These are phyloP conservation scores for Oophaga sylvatica DNA, from an alignment of 2,797 vertebrate species.

Conservation along the genomic window DNA sequence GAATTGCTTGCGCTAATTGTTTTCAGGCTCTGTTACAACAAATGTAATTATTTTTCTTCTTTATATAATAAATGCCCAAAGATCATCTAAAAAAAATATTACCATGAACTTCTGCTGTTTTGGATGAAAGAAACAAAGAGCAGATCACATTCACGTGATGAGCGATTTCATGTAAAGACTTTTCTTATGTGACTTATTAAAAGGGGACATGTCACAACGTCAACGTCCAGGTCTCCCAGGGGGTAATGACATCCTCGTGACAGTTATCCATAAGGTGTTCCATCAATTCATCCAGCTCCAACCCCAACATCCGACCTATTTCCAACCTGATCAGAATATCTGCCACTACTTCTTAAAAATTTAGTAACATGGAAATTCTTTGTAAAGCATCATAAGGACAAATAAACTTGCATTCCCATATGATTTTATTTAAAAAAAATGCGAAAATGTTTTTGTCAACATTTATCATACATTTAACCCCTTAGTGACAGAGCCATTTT, in stretches of 20 bases:
- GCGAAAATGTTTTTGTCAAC: not conserved
- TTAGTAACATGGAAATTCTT: not conserved
- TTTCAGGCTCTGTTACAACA: not conserved
- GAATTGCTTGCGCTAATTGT: constrained; percentile 1
- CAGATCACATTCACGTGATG: not conserved
- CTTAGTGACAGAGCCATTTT: too few species aligned
- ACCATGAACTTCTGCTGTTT: not conserved
- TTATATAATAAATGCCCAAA: not conserved
- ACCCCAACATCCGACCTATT: too few species aligned
- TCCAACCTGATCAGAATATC: too few species aligned
- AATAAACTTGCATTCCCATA: not conserved
- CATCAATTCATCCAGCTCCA: too few species aligned
- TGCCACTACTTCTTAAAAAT: too few species aligned
- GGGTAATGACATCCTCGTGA: too few species aligned
- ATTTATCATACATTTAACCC: not conserved
- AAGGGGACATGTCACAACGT: too few species aligned
- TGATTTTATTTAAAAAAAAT: not conserved
- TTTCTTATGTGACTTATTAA: too few species aligned
- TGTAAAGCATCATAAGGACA: not conserved
- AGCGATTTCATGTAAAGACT: too few species aligned
- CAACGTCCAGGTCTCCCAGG: too few species aligned
- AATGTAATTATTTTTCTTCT: constrained; percentile 36
- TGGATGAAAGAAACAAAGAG: not conserved
- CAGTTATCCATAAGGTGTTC: too few species aligned
- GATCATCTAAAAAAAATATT: constrained; percentile 11